A percentile compares a stretch with the other conserved stretches of the same genome.
Conservation (phyloP, 2,888 invertebrate species). For the Amorpha juglandis region DNA sequence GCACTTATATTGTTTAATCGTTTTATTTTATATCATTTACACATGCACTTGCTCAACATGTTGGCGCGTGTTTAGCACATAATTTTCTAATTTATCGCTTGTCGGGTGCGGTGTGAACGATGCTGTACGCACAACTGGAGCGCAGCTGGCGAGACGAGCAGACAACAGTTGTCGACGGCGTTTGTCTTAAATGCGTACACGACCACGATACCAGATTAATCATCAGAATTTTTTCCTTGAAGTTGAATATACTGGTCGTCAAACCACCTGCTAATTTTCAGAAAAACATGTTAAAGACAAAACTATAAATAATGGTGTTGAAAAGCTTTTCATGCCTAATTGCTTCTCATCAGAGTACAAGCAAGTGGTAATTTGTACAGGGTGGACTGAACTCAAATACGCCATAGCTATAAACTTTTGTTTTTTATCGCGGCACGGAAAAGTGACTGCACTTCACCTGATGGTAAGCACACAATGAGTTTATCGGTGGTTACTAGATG, state of each 20-base stretch:
- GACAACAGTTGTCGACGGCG: constrained; percentile 80
- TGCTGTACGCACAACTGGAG: constrained; percentile 60
- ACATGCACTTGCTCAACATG: constrained; percentile 30
- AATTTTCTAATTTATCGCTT: constrained; percentile 27
- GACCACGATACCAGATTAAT: constrained; percentile 60
- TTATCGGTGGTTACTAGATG: too few species aligned
- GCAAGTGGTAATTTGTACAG: neutral
- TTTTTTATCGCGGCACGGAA: too few species aligned
- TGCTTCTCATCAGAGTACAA: neutral
- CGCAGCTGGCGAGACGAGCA: constrained; percentile 80
- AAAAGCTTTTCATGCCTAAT: neutral
- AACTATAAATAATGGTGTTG: constrained; percentile 3
- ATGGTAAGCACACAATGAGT: too few species aligned
- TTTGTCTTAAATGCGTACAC: constrained; percentile 64
- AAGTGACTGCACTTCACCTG: too few species aligned
- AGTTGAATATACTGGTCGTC: constrained; percentile 11
- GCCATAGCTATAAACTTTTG: too few species aligned
- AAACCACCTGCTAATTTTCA: constrained; percentile 1
- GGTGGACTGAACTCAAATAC: too few species aligned
- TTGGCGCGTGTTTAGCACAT: constrained; percentile 31
- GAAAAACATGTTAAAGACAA: neutral
- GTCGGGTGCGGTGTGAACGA: constrained; percentile 37
- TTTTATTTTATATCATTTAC: constrained; percentile 20
- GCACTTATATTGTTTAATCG: constrained; percentile 10
- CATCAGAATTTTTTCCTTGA: constrained; percentile 60